A percentile compares a stretch with the other conserved stretches of the same genome.
These are phyloP conservation scores for Labrus mixtus DNA, from an alignment of 2,113 vertebrate genomes.

Conservation along the genomic window DNA sequence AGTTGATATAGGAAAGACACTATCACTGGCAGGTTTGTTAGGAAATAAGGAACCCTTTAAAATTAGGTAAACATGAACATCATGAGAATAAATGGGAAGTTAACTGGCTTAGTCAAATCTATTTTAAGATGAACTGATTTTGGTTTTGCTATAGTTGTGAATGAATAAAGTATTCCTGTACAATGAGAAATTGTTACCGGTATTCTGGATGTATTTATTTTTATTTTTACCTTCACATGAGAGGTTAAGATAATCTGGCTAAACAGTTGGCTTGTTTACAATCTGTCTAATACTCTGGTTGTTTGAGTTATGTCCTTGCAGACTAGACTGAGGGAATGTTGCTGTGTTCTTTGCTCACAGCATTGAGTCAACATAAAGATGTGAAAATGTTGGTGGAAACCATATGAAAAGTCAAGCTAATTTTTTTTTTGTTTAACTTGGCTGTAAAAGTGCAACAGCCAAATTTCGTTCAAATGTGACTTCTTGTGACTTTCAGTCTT, in stretches of 20 bases:
- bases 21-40: too few species aligned
- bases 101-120: not conserved
- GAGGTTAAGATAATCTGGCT: not conserved
- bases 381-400: not conserved
- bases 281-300: too few species aligned
- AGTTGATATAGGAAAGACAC: too few species aligned
- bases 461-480: constrained; percentile 10
- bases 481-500: constrained; percentile 26
- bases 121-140: not conserved
- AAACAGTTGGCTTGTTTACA: too few species aligned
- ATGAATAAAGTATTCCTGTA: not conserved
- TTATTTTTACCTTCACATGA: not conserved
- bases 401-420: not conserved
- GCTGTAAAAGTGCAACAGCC: not conserved
- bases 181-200: too few species aligned
- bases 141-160: too few species aligned
- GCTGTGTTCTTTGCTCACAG: not conserved
- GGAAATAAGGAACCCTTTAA: too few species aligned
- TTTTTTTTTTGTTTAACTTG: not conserved
- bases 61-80: too few species aligned
- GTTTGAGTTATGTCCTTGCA: too few species aligned
- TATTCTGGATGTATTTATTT: too few species aligned
- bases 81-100: too few species aligned
- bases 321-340: not conserved
- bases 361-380: too few species aligned